Percentiles rank a stretch among this genome's conserved stretches.
Evolutionary conservation across 2,888 invertebrate genomes (phyloP).

Genomic region (Tinea trinotella): DNA sequence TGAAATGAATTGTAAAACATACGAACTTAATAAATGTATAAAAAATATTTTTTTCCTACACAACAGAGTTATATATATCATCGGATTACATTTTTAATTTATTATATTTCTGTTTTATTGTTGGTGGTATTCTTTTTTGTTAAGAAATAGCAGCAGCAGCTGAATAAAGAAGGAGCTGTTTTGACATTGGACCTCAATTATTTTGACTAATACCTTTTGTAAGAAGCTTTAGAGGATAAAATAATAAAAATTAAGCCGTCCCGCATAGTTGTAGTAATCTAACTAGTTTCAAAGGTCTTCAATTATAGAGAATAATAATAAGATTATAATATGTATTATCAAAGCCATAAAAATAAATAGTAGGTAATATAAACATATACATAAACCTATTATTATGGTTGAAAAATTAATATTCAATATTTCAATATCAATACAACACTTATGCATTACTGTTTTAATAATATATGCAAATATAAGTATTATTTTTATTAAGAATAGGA

Average conservation of each 20-base stretch:
- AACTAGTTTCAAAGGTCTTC: conserved; percentile 8
- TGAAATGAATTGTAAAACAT: conserved; percentile 48
- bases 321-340: background rate
- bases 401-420: too few relatives aligned
- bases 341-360: background rate
- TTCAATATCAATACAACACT: too few relatives aligned
- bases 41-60: conserved; percentile 36
- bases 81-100: conserved; percentile 62
- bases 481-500: background rate
- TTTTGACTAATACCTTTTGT: conserved; percentile 55
- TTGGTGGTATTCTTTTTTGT: conserved; percentile 54
- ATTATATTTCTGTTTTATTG: conserved; percentile 46
- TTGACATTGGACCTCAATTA: conserved; percentile 65
- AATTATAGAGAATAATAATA: conserved; percentile 1
- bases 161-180: conserved; percentile 47
- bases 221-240: conserved; percentile 14
- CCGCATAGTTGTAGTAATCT: conserved; percentile 3
- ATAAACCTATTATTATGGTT: background rate
- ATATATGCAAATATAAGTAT: too few relatives aligned
- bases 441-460: too few relatives aligned
- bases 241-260: conserved; percentile 15
- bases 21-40: conserved; percentile 53
- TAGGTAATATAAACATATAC: background rate
- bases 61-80: conserved; percentile 56
- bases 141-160: conserved; percentile 41